Base-by-base conservation (phyloP, 1,140 invertebrate species). In the Bombus huntii region DNA sequence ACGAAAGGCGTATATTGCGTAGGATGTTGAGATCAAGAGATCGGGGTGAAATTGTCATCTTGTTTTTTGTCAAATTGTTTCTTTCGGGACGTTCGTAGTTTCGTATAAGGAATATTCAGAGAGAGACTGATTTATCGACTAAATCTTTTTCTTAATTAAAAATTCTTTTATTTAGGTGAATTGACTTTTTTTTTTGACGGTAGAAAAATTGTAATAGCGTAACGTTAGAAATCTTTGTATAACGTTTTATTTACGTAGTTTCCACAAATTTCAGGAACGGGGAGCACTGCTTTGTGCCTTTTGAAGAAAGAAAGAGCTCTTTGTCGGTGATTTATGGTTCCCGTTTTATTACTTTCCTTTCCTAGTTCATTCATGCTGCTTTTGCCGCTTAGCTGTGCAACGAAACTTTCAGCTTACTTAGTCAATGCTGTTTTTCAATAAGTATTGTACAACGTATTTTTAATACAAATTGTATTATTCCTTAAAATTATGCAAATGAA, bases 181-280 rank as follows among this genome's bases (percentile, higher is more conserved):
- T 53, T 6, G 18, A 22, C 47, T 0, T 8, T 8, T 18, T 34
- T 47, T 22, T 22, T 18, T 2, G 5, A 2, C 5, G n/a, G 15
- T 15, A n/a, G 4, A 66, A 9, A 31, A 53, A 53, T 53, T 53
- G 18, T 53, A 22, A 53, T 8, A 53, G 18, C 5, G 47, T 8
- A 53, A 53, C 47, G 47, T 31, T 66, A 66, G 65, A 34, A 34
- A 66, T 66, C 65, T 31, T 66, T 18, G n/a, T 31, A 18, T 15
- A 66, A 66, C 31, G 65, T 66, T 66, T 66, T n/a, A 66, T 66
- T 66, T 66, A 66, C 65, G 65, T 31, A 66, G 65, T 66, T 66
- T 2, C n/a, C n/a, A 8, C n/a, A 31, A 66, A 66, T 66, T 66
- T 66, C 31, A 8, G 65, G 6, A 66, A 8, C n/a, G n/a, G n/a